Conservation (phyloP, 2,113 vertebrate genomes). For the Raja brachyura region DNA sequence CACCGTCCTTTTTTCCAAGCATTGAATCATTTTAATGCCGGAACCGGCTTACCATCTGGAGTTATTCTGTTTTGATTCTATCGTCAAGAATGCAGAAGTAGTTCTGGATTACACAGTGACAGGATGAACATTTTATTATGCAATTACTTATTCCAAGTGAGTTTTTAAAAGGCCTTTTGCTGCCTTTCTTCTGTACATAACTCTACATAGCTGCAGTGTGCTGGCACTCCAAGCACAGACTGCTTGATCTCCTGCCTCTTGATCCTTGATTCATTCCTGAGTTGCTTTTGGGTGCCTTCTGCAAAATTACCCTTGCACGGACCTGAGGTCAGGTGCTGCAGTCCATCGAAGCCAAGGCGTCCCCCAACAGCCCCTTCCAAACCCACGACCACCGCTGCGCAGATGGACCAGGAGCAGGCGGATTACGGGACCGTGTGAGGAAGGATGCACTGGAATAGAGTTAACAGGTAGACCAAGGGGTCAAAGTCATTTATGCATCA, state of each 20-base stretch:
- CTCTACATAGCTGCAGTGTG: not conserved
- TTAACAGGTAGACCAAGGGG: too few relatives aligned
- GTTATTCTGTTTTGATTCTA: not conserved
- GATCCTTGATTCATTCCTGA: not conserved
- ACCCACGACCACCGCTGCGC: not conserved
- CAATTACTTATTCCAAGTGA: not conserved
- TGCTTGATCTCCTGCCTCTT: not conserved
- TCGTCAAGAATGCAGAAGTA: not conserved
- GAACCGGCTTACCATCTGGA: not conserved
- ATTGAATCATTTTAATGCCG: not conserved
- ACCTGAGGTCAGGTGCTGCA: not conserved
- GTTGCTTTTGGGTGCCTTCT: not conserved
- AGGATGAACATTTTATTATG: not conserved
- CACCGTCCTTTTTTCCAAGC: not conserved
- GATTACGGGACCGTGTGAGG: too few relatives aligned
- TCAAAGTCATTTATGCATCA: too few relatives aligned
- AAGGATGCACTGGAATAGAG: too few relatives aligned
- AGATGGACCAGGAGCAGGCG: not conserved
- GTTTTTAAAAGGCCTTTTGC: not conserved
- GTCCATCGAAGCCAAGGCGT: not conserved
- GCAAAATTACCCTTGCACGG: not conserved
- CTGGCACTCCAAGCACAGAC: not conserved
- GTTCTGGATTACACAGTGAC: not conserved
- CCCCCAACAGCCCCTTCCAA: not conserved
- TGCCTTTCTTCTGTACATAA: not conserved